phyloP scores from a whole-genome alignment of 2,888 invertebrate species.

The Pristionchus japonicus region DNA sequence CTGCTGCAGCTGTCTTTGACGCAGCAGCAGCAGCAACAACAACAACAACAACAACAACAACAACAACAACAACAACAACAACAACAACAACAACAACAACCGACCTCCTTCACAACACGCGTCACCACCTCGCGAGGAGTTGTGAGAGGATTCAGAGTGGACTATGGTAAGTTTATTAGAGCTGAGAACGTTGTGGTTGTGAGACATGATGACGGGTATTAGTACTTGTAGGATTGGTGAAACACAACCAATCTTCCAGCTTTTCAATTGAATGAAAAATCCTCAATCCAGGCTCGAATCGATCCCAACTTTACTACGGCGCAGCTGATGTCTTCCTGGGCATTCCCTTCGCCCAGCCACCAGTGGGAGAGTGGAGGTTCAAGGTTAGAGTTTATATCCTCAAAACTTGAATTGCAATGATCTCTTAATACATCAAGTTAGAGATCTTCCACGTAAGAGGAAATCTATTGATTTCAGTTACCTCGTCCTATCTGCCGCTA shows the following conservation, averaged over 20 bases:
- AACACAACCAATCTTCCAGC: no score
- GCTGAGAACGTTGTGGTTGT: no score
- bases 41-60: no score
- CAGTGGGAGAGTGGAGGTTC: constrained; percentile 4
- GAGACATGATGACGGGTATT: no score
- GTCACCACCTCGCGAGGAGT: neutral
- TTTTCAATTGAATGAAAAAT: no score
- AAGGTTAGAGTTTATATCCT: constrained; percentile 9
- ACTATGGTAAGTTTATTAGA: neutral
- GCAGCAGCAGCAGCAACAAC: neutral
- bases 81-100: neutral
- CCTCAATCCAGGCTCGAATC: neutral
- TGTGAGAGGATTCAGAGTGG: neutral
- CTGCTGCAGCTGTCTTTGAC: neutral
- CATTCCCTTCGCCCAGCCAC: constrained; percentile 26
- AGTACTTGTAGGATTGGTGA: no score
- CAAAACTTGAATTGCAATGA: neutral
- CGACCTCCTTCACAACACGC: neutral
- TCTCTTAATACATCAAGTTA: no score
- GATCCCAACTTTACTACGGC: constrained; percentile 12
- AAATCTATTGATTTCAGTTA: constrained; percentile 4
- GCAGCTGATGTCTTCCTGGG: constrained; percentile 31
- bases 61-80: no score
- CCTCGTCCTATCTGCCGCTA: neutral
- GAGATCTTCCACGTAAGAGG: no score